Percentiles rank a stretch among this genome's conserved stretches.
These are phyloP conservation scores for Microctonus brassicae DNA, from an alignment of 2,888 invertebrate species.

Conservation along the genomic window DNA sequence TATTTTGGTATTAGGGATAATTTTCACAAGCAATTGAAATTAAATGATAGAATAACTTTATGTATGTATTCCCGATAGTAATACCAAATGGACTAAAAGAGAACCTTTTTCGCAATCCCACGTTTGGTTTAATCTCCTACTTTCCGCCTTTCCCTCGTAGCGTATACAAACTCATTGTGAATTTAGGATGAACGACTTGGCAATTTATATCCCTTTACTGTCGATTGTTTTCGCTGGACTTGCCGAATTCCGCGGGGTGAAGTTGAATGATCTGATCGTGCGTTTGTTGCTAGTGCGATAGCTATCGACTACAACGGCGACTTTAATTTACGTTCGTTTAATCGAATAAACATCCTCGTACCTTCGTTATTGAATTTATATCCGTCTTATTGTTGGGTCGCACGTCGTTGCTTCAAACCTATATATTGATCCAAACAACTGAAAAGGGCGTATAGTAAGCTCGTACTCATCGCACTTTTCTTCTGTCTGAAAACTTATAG, in stretches of 20 bases:
- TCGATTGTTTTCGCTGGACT: conserved; percentile 59
- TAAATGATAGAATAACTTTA: neutral
- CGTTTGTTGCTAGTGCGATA: conserved; percentile 1
- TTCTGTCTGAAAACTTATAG: conserved; percentile 16
- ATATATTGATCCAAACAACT: conserved; percentile 24
- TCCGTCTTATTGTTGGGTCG: conserved; percentile 61
- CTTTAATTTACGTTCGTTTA: conserved; percentile 63
- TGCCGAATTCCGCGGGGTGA: conserved; percentile 42
- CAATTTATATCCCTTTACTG: conserved; percentile 55
- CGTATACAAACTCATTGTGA: conserved; percentile 28
- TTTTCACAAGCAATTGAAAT: conserved; percentile 13
- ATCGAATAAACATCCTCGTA: conserved; percentile 59
- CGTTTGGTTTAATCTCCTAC: neutral
- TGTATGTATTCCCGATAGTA: conserved; percentile 5
- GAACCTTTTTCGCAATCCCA: conserved; percentile 14
- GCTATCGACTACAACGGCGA: conserved; percentile 21
- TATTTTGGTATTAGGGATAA: conserved; percentile 8
- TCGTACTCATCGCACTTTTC: conserved; percentile 7
- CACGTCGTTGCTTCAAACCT: conserved; percentile 44
- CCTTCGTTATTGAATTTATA: conserved; percentile 59
- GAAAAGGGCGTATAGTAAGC: neutral
- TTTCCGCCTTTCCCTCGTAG: neutral
- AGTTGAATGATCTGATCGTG: conserved; percentile 5
- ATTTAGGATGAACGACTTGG: conserved; percentile 34
- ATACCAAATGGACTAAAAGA: conserved; percentile 27